Conservation (phyloP, 2,797 vertebrate genomes). For the Tragelaphus oryx region DNA sequence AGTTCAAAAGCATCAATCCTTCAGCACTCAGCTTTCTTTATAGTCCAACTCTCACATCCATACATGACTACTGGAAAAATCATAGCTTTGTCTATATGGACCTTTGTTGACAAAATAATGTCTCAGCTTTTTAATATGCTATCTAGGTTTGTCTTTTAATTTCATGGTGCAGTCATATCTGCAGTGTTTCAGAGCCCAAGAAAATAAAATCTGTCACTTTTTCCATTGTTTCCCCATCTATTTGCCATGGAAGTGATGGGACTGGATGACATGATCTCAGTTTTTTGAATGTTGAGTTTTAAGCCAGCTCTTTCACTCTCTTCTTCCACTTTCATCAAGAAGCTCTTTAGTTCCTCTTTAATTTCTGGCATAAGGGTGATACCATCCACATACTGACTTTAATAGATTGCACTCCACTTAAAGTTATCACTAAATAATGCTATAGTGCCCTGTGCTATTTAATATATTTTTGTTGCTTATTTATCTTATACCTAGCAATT, state of each 20-base stretch:
- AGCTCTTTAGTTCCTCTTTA: neutral
- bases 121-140: neutral
- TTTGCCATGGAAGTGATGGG: neutral
- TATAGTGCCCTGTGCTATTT: neutral
- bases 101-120: neutral
- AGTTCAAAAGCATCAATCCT: neutral
- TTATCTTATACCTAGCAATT: neutral
- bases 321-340: neutral
- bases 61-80: neutral
- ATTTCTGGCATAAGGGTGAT: neutral
- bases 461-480: neutral
- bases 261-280: neutral
- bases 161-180: neutral
- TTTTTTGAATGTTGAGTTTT: neutral
- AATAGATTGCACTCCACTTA: neutral
- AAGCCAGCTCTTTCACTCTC: neutral
- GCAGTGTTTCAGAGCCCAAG: neutral
- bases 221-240: neutral
- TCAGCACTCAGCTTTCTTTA: neutral
- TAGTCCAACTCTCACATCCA: neutral
- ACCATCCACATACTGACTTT: neutral
- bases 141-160: neutral
- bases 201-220: neutral
- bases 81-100: neutral
- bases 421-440: neutral